Percentiles rank a stretch among this genome's conserved stretches.
Conservation (phyloP, 1,140 invertebrate species). For the Apis dorsata region DNA sequence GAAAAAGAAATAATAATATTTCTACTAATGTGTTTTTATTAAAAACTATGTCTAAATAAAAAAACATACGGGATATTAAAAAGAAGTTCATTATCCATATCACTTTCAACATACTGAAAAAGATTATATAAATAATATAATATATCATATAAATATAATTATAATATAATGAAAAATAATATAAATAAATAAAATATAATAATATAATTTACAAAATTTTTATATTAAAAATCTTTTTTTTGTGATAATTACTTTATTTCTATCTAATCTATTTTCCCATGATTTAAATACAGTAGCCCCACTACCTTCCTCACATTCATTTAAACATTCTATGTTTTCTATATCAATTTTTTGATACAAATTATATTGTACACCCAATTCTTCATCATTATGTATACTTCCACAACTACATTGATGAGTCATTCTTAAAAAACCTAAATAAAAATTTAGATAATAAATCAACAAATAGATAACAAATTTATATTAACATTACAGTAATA, state of each 20-base stretch:
- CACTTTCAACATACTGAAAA: slow-evolving; percentile 94
- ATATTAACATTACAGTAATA: neutral
- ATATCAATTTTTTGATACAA: slow-evolving; percentile 94
- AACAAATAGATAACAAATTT: neutral
- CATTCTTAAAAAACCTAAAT: slow-evolving; percentile 52
- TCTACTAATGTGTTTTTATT: neutral
- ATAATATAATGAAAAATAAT: too few relatives aligned
- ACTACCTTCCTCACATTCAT: slow-evolving; percentile 91
- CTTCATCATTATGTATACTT: slow-evolving; percentile 72
- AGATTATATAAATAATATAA: slow-evolving; percentile 32
- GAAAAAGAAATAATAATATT: slow-evolving; percentile 58
- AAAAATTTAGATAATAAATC: neutral
- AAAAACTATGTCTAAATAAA: slow-evolving; percentile 11
- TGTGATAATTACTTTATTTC: slow-evolving; percentile 82
- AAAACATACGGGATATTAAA: slow-evolving; percentile 94
- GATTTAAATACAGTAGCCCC: slow-evolving; percentile 95
- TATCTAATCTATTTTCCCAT: slow-evolving; percentile 92
- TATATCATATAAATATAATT: neutral
- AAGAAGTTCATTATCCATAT: slow-evolving; percentile 95
- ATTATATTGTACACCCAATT: slow-evolving; percentile 92
- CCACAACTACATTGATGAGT: slow-evolving; percentile 68
- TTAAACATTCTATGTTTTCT: slow-evolving; percentile 94
- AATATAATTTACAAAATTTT: too few relatives aligned
- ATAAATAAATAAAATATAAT: too few relatives aligned
- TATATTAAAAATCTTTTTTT: too few relatives aligned